Base-by-base conservation (phyloP, 2,113 vertebrate genomes). In the Atrichornis clamosus region DNA sequence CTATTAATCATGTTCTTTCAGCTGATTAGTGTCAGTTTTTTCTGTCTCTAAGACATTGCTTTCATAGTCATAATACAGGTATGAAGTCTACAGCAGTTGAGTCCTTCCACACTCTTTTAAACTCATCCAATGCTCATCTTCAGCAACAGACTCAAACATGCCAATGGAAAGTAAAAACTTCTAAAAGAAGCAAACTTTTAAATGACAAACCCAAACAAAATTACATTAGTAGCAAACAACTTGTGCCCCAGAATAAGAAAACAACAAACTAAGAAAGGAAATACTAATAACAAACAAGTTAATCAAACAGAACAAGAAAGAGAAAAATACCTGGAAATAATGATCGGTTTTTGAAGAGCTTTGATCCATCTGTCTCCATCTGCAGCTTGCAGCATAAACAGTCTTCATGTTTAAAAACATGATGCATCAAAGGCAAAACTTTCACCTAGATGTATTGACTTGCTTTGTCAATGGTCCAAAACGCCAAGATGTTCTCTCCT, bases 341-440 rank as follows among this genome's bases (percentile, higher is more conserved):
- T 53, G 49, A 90, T 81, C 39, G 41, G 22, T 2, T 84, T 89
- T 63, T 94, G 44, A 93, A 89, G 19, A 89, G 76, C 86, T 92
- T 95, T 95, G 92, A 95, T 95, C 75, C 16, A 4, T 55, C 55
- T 90, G 63, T 74, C 86, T 94, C 72, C 52, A 39, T 88, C 76
- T 94, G 72, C 30, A 93, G 64, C 58, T 84, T 95, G 63, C 47
- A 92, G 70, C 12, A 70, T 70, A 81, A 96, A 74, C 47, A 89
- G 52, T 68, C 65, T 80, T 89, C 47, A 37, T 90, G 46, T 92
- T 95, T 92, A 72, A 81, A 92, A 92, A 77, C 33, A 64, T 68
- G 68, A 65, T 55, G 11, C 84, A 89, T 94, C 85, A 95, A 97
- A 96, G 79, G 55, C 30, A 95, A 88, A 84, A 42, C 37, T 70